Conservation (phyloP, 2,888 invertebrate genomes). For the Amphipoea oculea region DNA sequence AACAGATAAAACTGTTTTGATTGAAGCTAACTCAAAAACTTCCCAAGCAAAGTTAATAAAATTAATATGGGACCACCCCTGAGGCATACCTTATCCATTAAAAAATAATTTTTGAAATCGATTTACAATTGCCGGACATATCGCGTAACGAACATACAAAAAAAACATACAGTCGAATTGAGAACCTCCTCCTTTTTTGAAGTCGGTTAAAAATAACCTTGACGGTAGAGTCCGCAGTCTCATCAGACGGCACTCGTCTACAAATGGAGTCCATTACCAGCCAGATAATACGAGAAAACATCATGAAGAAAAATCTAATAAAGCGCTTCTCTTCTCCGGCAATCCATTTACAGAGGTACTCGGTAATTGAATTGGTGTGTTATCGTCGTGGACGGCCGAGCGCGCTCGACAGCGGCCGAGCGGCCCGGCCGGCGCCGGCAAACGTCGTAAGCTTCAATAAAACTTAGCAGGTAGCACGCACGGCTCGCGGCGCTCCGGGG, state of each 20-base stretch:
- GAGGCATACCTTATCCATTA: too few relatives aligned
- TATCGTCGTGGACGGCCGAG: slow-evolving; percentile 14
- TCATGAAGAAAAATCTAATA: slow-evolving; percentile 41
- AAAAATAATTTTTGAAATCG: too few relatives aligned
- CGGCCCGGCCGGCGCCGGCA: background rate
- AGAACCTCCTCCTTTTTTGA: too few relatives aligned
- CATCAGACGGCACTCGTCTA: background rate
- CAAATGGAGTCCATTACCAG: slow-evolving; percentile 31
- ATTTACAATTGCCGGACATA: too few relatives aligned
- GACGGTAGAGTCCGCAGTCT: background rate
- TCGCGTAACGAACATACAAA: too few relatives aligned
- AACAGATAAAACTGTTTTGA: too few relatives aligned
- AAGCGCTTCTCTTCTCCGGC: slow-evolving; percentile 19
- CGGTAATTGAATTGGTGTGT: slow-evolving; percentile 47
- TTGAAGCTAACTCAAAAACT: too few relatives aligned
- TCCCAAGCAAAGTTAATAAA: too few relatives aligned
- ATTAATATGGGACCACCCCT: too few relatives aligned
- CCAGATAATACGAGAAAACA: slow-evolving; percentile 33
- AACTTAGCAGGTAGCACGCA: slow-evolving; percentile 1
- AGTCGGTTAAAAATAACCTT: background rate
- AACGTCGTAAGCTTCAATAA: background rate
- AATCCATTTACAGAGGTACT: slow-evolving; percentile 42
- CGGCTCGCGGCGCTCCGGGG: too few relatives aligned
- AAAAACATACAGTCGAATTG: too few relatives aligned
- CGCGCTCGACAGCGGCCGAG: background rate